These are phyloP conservation scores for Merluccius polli DNA, from an alignment of 2,797 vertebrate species.

Conservation along the genomic window DNA sequence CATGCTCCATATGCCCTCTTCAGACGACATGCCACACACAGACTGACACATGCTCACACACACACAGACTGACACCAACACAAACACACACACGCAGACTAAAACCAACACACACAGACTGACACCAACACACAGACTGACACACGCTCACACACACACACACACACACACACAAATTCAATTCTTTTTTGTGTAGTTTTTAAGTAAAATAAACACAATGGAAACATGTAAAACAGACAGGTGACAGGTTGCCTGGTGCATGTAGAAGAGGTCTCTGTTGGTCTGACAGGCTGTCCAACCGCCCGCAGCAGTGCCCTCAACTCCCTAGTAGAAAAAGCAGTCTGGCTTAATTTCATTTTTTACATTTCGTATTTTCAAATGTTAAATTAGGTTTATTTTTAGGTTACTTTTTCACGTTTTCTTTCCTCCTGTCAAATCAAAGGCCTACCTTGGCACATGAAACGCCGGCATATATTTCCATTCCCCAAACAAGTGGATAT, in stretches of 20 bases:
- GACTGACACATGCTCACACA: conserved; percentile 38
- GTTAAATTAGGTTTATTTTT: too few relatives aligned
- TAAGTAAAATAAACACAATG: too few relatives aligned
- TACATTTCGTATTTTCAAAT: too few relatives aligned
- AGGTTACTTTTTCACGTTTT: too few relatives aligned
- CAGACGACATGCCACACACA: conserved; percentile 57
- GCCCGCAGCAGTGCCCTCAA: too few relatives aligned
- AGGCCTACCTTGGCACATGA: background rate
- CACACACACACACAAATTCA: too few relatives aligned
- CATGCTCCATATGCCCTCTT: conserved; percentile 70
- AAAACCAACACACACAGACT: conserved; percentile 7
- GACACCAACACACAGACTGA: background rate
- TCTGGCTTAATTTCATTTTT: too few relatives aligned
- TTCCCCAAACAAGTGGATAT: background rate
- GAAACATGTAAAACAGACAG: too few relatives aligned
- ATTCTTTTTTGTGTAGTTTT: too few relatives aligned
- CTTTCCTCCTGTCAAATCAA: too few relatives aligned
- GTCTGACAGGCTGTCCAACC: background rate
- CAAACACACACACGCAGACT: conserved; percentile 1
- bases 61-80: conserved; percentile 19
- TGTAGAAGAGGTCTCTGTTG: background rate
- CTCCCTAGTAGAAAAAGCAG: too few relatives aligned
- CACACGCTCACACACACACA: conserved; percentile 11
- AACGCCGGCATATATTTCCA: background rate
- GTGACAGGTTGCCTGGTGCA: background rate